A percentile compares a stretch with the other conserved stretches of the same genome.
These are phyloP conservation scores for Danio tinwini DNA, from an alignment of 2,797 vertebrate species.

Conservation along the genomic window DNA sequence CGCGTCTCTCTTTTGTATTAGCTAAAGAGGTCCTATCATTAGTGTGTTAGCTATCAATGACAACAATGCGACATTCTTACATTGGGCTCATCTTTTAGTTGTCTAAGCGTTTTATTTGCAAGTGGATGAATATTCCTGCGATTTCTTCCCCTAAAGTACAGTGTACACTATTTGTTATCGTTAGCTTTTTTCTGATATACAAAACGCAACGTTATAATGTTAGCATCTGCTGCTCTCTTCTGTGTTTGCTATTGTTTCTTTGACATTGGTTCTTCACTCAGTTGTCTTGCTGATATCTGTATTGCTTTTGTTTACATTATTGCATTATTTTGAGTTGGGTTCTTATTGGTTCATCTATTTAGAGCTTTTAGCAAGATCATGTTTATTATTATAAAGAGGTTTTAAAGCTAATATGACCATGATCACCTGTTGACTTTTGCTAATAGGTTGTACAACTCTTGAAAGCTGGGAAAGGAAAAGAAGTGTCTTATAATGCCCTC, in stretches of 20 bases:
- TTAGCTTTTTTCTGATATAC: neutral
- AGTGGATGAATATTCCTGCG: neutral
- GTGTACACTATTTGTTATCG: neutral
- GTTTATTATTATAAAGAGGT: neutral
- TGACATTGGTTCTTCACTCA: neutral
- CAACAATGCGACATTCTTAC: conserved; percentile 22
- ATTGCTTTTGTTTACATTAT: neutral
- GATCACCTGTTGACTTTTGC: conserved; percentile 24
- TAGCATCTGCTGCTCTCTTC: conserved; percentile 12
- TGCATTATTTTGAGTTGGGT: neutral
- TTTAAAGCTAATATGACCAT: neutral
- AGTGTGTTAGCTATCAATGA: conserved; percentile 23
- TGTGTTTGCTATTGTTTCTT: neutral
- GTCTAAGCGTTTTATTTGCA: neutral
- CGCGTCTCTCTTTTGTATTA: neutral
- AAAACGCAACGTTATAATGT: neutral
- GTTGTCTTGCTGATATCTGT: neutral
- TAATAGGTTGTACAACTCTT: conserved; percentile 91
- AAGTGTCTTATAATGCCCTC: conserved; percentile 95
- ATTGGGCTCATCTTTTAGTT: neutral
- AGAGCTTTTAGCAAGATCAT: neutral
- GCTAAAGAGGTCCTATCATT: neutral
- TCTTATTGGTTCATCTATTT: neutral
- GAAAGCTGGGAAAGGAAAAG: conserved; percentile 95
- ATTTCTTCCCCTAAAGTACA: too few species aligned